Base-by-base conservation (phyloP, 2,797 vertebrate species). In the Manis pentadactyla region DNA sequence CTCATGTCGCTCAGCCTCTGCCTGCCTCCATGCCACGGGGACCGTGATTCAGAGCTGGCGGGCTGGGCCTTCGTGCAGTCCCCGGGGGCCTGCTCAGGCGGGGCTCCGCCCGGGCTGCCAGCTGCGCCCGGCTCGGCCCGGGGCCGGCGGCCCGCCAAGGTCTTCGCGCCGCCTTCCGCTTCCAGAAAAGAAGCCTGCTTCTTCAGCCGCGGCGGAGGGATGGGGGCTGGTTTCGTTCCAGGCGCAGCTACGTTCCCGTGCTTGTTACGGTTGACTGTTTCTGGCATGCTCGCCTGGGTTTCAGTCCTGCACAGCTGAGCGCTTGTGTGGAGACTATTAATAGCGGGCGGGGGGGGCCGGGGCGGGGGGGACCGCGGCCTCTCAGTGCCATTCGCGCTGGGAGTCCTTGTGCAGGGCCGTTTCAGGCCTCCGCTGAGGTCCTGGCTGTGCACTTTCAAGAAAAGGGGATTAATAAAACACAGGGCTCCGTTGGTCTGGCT, bases 1-100 rank as follows among this genome's bases (percentile, higher is more conserved):
- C 99, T 99, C 99, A 99, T 99, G 98, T 99, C 99, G 82, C 99
- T 99, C 96, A 99, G 99, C 23, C 99, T 98, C 98, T 99, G 99
- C 96, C 98, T 13, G 98, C 97, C 98, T 98, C 95, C 98, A 98
- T 95, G 96, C 97, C 98, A 98, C 55, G 77, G 97, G 23, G 98
- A 69, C 94, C 97, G 98, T 95, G 98, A 98, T 95, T 98, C 98
- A 98, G 96, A 96, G 96, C 86, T 4, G 51, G 96, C 2, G 85
- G 95, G 93, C 63, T 7, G 97, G 27, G 78, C 94, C 95, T 97
- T 98, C 93, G 92, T 64, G 84, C 97, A 87, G 90, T 92, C 96
- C 13, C 97, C 97, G 0, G n/a, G n/a, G 92, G 97, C 42, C 1
- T 66, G 55, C 73, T 96, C 92, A 64, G 99, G 97, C 98, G 98